Conservation (phyloP, 2,113 vertebrate species). For the Emydura subglobosa region DNA sequence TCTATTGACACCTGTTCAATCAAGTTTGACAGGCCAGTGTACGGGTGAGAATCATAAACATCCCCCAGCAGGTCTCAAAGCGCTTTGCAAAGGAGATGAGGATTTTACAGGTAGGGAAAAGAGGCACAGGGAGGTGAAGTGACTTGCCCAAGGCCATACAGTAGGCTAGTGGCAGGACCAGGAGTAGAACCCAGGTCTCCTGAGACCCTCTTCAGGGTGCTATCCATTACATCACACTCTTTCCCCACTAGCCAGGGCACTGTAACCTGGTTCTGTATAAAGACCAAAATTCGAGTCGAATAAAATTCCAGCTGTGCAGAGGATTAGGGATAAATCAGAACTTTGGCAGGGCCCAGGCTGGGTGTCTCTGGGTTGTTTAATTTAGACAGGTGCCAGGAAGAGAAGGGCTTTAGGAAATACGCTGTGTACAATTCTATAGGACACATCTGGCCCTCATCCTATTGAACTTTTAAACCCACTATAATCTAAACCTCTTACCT, state of each 20-base stretch:
- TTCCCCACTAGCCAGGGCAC: neutral
- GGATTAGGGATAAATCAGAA: neutral
- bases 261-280: neutral
- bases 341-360: rapidly evolving
- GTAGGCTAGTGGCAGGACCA: neutral
- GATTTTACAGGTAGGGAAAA: neutral
- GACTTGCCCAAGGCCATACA: neutral
- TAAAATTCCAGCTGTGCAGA: rapidly evolving
- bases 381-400: neutral
- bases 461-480: neutral
- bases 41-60: neutral
- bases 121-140: neutral
- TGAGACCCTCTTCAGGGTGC: neutral
- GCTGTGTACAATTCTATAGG: neutral
- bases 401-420: constrained; percentile 11
- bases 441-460: neutral
- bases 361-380: neutral
- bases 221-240: neutral
- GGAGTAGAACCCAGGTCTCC: neutral
- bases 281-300: neutral
- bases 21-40: neutral
- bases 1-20: neutral
- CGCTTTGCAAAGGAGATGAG: neutral
- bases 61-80: neutral
- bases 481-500: constrained; percentile 20